Evolutionary conservation across 2,797 vertebrate species (phyloP), one percentile per base, ranked within the genome.

Genomic region (Miopithecus talapoin): DNA sequence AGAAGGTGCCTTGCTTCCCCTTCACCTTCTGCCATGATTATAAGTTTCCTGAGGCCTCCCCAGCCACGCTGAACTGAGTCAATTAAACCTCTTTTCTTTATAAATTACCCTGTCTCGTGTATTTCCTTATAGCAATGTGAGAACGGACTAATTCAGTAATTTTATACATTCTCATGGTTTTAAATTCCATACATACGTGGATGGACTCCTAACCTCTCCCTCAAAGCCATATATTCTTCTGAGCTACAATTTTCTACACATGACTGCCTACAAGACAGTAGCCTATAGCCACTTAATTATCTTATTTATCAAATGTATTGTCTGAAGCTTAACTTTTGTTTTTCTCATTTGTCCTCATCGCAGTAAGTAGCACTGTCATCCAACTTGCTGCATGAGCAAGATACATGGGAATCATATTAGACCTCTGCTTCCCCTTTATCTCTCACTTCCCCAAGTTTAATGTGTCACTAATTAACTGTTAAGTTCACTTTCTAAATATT

Each of bases 401-500:
- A 83, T 43, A 55, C 0, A 2, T 61, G 11, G 14, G 8, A 90
- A 85, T 94, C 4, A 59, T 33, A 50, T 16, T 41, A 30, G 28
- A 92, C 5, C 41, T 91, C 46, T 43, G 11, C 41, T 88, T 76
- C 36, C 16, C 5, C 17, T 33, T 43, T 57, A 9, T 78, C 61
- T 92, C 48, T 83, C 19, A 87, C n/a, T 16, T 94, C 43, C 6
- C 14, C 14, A 92, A 14, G 59, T 80, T 92, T 68, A 94, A 50
- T 55, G 87, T 55, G 4, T 61, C 59, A 72, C 12, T 74, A 94
- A 89, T 46, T 55, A 59, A 72, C 13, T 21, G 4, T 80, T 93
- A 79, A 94, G 79, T 76, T 93, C 36, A 92, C 53, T 86, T 91
- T 84, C 9, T 59, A 92, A 92, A 91, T 83, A 68, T 83, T 95